Evolutionary conservation across 1,140 invertebrate species (phyloP).

Genomic region (Delia radicum): DNA sequence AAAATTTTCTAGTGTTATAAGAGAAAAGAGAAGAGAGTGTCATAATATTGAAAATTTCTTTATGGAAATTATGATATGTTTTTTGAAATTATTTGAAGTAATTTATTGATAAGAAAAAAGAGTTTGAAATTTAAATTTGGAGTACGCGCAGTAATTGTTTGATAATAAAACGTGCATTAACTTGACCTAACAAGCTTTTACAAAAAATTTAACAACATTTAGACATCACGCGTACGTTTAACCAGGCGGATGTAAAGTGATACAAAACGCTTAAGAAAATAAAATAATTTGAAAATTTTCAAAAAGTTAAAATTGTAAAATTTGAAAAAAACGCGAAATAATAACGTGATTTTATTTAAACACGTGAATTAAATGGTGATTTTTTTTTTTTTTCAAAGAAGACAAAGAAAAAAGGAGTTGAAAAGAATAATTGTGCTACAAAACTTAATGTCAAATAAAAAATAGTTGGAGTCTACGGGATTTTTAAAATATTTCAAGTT

Average conservation of each 20-base stretch:
- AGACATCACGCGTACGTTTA: slow-evolving; percentile 22
- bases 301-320: too few species aligned
- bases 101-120: neutral
- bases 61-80: neutral
- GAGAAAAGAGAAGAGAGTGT: neutral
- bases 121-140: neutral
- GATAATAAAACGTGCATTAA: neutral
- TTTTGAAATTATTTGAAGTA: neutral
- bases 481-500: too few species aligned
- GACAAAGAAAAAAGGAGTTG: neutral
- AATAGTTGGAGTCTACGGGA: too few species aligned
- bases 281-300: neutral
- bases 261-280: neutral
- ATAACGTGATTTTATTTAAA: neutral
- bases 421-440: too few species aligned
- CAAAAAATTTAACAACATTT: neutral
- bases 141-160: slow-evolving; percentile 5
- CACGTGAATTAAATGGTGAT: neutral
- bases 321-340: neutral
- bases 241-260: slow-evolving; percentile 4
- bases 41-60: too few species aligned
- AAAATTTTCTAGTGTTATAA: neutral
- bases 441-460: too few species aligned
- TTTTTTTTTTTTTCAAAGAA: too few species aligned
- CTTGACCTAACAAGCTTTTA: neutral